phyloP scores from a whole-genome alignment of 2,113 vertebrate species.

The Synchiropus splendidus region DNA sequence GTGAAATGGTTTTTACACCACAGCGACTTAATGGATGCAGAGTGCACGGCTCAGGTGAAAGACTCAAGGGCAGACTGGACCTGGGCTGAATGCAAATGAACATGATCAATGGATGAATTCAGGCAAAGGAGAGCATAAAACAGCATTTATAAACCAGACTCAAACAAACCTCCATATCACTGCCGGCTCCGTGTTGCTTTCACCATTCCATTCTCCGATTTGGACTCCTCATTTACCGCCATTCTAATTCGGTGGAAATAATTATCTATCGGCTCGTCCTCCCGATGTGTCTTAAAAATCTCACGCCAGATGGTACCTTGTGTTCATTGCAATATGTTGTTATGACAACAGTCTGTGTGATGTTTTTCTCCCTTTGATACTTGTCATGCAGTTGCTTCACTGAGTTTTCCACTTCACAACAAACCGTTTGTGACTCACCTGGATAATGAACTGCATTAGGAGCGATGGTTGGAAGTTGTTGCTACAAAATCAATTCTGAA shows the following conservation, averaged over 20 bases:
- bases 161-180: too few species aligned
- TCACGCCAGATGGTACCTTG: conserved; percentile 59
- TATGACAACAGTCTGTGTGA: conserved; percentile 66
- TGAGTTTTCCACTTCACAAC: conserved; percentile 17
- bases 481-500: background rate
- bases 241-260: conserved; percentile 45
- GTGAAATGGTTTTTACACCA: conserved; percentile 51
- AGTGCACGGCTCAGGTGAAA: conserved; percentile 55
- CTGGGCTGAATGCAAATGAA: conserved; percentile 44
- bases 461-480: too few species aligned
- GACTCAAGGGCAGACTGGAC: conserved; percentile 53
- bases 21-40: conserved; percentile 58
- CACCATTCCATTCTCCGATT: too few species aligned
- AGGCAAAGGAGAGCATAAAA: background rate
- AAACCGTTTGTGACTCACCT: conserved; percentile 18
- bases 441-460: background rate
- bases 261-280: conserved; percentile 53
- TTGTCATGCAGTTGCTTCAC: conserved; percentile 40
- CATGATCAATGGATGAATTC: conserved; percentile 45
- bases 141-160: too few species aligned
- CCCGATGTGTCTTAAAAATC: conserved; percentile 53
- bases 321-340: conserved; percentile 67
- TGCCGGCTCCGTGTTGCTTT: too few species aligned
- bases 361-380: conserved; percentile 55
- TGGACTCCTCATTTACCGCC: background rate